Evolutionary conservation across 2,113 vertebrate genomes (phyloP).

Genomic region (Mirza zaza): DNA sequence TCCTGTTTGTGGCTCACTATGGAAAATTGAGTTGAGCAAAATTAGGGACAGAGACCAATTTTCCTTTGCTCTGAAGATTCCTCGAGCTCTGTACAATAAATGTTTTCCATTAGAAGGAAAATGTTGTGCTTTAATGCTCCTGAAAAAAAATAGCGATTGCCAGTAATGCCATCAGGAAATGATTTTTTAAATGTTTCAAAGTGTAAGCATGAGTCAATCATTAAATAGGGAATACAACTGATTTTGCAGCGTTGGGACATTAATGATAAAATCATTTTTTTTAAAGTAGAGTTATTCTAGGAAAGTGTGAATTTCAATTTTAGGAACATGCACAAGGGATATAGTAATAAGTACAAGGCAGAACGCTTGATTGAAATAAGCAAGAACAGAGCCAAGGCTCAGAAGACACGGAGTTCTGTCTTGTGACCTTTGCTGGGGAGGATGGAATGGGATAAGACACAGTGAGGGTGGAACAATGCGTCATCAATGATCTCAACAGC

Average conservation of each 20-base stretch:
- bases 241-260: constrained; percentile 50
- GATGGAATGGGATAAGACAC: neutral
- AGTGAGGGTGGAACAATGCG: neutral
- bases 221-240: constrained; percentile 21
- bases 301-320: constrained; percentile 62
- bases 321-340: neutral
- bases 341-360: neutral
- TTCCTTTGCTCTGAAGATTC: constrained; percentile 63
- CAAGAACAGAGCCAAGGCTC: neutral
- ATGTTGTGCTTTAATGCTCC: constrained; percentile 47
- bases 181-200: constrained; percentile 67
- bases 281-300: constrained; percentile 50
- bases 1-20: constrained; percentile 55
- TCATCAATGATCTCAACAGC: neutral
- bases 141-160: constrained; percentile 58
- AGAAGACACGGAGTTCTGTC: neutral
- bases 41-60: constrained; percentile 55
- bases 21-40: constrained; percentile 60
- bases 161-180: constrained; percentile 71
- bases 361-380: constrained; percentile 47
- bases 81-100: constrained; percentile 37
- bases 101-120: constrained; percentile 67
- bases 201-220: constrained; percentile 24
- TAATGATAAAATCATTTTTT: neutral
- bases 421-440: neutral